Percentiles rank a stretch among this genome's conserved stretches.
These are phyloP conservation scores for Tortricodes alternella DNA, from an alignment of 2,888 invertebrate species.

Conservation along the genomic window DNA sequence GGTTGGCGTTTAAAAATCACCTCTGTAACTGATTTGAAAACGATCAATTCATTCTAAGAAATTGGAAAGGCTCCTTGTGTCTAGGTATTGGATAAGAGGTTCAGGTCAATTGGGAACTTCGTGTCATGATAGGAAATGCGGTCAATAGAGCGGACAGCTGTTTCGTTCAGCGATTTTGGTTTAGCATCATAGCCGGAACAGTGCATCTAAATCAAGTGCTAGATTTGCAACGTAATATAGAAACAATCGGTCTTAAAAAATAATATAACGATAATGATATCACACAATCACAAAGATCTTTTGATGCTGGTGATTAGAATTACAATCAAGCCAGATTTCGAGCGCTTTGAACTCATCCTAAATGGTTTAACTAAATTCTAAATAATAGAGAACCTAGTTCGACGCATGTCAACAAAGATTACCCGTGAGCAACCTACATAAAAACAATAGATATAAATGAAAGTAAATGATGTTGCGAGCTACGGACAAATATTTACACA, in stretches of 20 bases:
- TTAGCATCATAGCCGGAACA: slow-evolving; percentile 18
- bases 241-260: no score
- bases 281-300: not conserved
- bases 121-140: slow-evolving; percentile 15
- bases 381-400: slow-evolving; percentile 8
- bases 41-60: not conserved
- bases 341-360: not conserved
- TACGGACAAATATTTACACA: slow-evolving; percentile 17
- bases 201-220: slow-evolving; percentile 16
- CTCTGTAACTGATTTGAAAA: not conserved
- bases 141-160: slow-evolving; percentile 15
- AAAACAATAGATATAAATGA: slow-evolving; percentile 28
- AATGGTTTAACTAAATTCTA: slow-evolving; percentile 2
- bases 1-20: not conserved
- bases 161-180: slow-evolving; percentile 18
- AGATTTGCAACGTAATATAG: not conserved
- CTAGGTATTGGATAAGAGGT: no score
- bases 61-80: not conserved
- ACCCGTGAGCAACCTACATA: slow-evolving; percentile 22
- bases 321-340: not conserved
- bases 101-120: no score
- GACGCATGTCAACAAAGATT: slow-evolving; percentile 19
- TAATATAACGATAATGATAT: not conserved
- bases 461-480: slow-evolving; percentile 20
- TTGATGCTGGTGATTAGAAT: not conserved